Evolutionary conservation across 2,113 vertebrate species (phyloP).

Genomic region (Phyllopteryx taeniolatus): DNA sequence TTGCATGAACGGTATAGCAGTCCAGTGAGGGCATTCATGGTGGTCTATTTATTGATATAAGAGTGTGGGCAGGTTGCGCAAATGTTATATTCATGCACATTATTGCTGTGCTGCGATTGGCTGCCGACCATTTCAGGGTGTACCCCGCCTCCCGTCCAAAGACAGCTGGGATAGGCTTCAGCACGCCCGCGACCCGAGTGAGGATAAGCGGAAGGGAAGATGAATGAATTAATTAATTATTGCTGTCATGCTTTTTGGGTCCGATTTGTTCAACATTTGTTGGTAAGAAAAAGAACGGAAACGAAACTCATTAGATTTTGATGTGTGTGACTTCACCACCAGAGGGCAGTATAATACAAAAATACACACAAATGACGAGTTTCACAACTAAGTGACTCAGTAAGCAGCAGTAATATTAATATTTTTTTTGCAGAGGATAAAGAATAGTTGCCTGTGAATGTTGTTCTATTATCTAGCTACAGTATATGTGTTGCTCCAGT

Average conservation of each 20-base stretch:
- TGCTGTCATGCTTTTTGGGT: neutral
- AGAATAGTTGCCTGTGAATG: neutral
- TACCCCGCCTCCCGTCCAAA: no score
- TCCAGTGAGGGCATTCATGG: neutral
- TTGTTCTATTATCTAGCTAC: neutral
- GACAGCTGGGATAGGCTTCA: no score
- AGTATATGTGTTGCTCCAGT: neutral
- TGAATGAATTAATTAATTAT: neutral
- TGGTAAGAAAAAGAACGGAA: neutral
- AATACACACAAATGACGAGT: no score
- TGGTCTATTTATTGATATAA: conserved; percentile 12
- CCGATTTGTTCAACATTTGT: neutral
- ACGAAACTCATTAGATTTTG: neutral
- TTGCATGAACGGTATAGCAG: neutral
- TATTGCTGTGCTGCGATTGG: neutral
- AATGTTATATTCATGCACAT: neutral
- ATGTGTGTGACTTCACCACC: no score
- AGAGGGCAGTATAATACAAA: no score
- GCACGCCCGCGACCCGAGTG: no score
- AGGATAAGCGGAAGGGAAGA: no score
- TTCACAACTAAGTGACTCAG: neutral
- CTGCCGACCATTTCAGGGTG: no score
- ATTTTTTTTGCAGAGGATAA: neutral
- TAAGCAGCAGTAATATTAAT: neutral
- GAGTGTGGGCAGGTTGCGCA: neutral